Evolutionary conservation across 2,113 vertebrate species (phyloP).

Genomic region (Sapajus apella): DNA sequence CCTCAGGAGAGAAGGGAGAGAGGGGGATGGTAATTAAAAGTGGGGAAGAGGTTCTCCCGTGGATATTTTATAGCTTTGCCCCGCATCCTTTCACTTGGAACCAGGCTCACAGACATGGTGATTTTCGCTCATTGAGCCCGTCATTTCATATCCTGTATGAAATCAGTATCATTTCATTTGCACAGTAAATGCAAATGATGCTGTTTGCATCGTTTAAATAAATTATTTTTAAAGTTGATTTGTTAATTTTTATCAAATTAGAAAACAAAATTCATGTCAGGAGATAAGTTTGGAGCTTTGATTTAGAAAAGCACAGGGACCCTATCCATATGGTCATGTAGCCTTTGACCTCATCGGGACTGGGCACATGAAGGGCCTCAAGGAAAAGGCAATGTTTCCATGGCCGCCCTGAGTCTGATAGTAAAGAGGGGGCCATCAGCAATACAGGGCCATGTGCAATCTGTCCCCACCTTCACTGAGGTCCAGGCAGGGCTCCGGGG

Average conservation of each 20-base stretch:
- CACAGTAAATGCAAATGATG: not conserved
- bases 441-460: rapidly evolving
- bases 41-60: not conserved
- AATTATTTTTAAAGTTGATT: not conserved
- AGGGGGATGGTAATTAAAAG: too few species aligned
- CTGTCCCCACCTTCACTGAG: not conserved
- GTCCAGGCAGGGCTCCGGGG: rapidly evolving
- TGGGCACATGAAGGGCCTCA: rapidly evolving
- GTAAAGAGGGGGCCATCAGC: not conserved
- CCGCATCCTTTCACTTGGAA: too few species aligned
- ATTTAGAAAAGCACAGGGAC: not conserved
- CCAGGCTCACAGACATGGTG: rapidly evolving
- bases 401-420: not conserved
- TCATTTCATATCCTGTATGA: not conserved
- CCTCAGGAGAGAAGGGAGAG: not conserved
- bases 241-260: not conserved
- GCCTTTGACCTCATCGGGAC: rapidly evolving
- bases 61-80: too few species aligned
- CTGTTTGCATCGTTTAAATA: not conserved
- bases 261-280: not conserved
- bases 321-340: rapidly evolving
- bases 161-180: too few species aligned
- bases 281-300: not conserved
- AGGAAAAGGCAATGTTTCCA: rapidly evolving
- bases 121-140: rapidly evolving